Evolutionary conservation across 2,797 vertebrate species (phyloP).

Genomic region (Mus caroli): DNA sequence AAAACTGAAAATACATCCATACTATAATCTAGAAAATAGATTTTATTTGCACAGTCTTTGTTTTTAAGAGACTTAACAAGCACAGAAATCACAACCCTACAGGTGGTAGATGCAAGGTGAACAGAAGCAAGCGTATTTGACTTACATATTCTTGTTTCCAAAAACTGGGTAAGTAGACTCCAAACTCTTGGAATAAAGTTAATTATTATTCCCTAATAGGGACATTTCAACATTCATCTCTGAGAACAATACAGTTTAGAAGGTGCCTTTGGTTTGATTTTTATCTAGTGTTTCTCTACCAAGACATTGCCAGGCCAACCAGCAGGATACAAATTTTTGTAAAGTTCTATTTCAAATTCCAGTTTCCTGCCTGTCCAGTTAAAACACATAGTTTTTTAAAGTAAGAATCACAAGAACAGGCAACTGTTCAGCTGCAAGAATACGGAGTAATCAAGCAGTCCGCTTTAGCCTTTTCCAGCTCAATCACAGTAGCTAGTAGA

Average conservation of each 20-base stretch:
- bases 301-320: background rate
- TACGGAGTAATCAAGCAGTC: slow-evolving; percentile 76
- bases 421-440: slow-evolving; percentile 74
- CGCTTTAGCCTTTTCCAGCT: slow-evolving; percentile 72
- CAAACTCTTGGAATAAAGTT: slow-evolving; percentile 31
- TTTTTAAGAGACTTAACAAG: slow-evolving; percentile 40
- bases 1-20: background rate
- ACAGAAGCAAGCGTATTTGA: slow-evolving; percentile 11
- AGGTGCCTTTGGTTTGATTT: slow-evolving; percentile 53
- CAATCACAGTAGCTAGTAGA: background rate
- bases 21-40: background rate
- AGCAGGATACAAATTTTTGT: slow-evolving; percentile 73
- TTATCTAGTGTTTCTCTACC: background rate
- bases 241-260: background rate
- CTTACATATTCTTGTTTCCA: slow-evolving; percentile 37
- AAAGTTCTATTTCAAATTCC: slow-evolving; percentile 73
- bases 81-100: background rate
- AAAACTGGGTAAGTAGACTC: background rate
- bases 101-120: background rate
- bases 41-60: slow-evolving; percentile 42
- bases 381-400: slow-evolving; percentile 48
- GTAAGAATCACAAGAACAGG: background rate
- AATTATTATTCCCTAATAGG: background rate
- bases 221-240: slow-evolving; percentile 33
- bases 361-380: slow-evolving; percentile 37